Base-by-base conservation (phyloP, 2,888 invertebrate species). In the Caenorhabditis panamensis region DNA sequence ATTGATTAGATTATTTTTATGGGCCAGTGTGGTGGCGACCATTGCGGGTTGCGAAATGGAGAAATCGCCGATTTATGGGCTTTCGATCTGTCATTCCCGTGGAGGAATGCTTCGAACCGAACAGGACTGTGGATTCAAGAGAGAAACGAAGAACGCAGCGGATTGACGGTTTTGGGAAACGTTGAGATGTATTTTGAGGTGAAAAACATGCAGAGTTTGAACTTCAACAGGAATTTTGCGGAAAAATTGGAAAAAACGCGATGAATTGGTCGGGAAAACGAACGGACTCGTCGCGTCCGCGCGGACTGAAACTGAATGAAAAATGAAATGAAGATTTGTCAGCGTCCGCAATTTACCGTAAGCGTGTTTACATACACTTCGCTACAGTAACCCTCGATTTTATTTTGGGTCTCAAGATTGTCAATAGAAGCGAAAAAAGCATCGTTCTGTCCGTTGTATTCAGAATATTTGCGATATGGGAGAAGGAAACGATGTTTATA, bases 1-100 rank as follows among this genome's bases (percentile, higher is more conserved):
- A 36, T 63, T 72, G 72, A 71, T 71, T 54, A 37, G 51, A 69
- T 69, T 71, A 71, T 62, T 58, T 71, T 71, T 62, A 71, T 71
- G 1, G 71, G 20, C 59, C 13, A 47, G 26, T 28, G n/a, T n/a
- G n/a, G n/a, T n/a, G 6, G 26, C 28, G 9, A 20, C 24, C 26
- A 20, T 13, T 22, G 54, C 8, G 26, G 47, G 68, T 68, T 47
- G 68, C 68, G 54, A 56, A 67, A 56, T 28, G 63, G 24, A 36
- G 36, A 22, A 41, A 54, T 37, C 41, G 36, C 3, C 31, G 26
- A 51, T 69, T 69, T 51, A 61, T 69, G 69, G 68, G 56, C 37
- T 69, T 69, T 36, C 58, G 1, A 68, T 58, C 36, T 58, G 44
- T 68, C 59, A 67, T 58, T 67, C 28, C 47, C 58, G 41, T 54